Evolutionary conservation across 2,113 vertebrate genomes (phyloP), one percentile per base, ranked within the genome.

Genomic region (Xiphias gladius): DNA sequence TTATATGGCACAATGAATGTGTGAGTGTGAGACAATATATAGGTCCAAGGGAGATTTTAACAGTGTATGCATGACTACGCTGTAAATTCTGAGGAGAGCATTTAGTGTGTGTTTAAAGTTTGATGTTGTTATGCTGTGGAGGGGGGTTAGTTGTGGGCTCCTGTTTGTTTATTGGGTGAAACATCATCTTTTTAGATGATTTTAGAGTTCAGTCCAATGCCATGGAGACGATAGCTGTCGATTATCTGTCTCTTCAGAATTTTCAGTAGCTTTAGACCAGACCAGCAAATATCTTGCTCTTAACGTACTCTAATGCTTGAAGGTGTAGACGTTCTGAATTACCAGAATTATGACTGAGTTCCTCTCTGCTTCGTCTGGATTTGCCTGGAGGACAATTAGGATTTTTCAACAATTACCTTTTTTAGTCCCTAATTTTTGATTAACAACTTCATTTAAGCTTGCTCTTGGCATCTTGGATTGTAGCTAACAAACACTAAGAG

Each of bases 31-130:
- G 59, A 72, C 69, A 72, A 55, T 86, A 65, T 85, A 81, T 58
- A 88, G 58, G 64, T 85, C 68, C 74, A 76, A 50, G 76, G 41
- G 87, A 91, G 80, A 85, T 84, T 87, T 90, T 89, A 90, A 91
- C 82, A 76, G 76, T 70, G 79, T 86, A 82, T 86, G 85, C 79
- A 89, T 89, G 88, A 86, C 80, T 91, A 79, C 84, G 82, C 86
- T 85, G 79, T 90, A 86, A 91, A 91, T 89, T 87, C 80, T 66
- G 67, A 26, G 16, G 79, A 79, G 76, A 58, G 69, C 35, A n/a
- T 90, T 85, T 68, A 83, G 72, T 76, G 83, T 87, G 80, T 87
- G 85, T 79, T 73, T 89, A 88, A 91, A 92, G 86, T 93, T 89
- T 85, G 82, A 67, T 86, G 88, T 89, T 85, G 79, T 86, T 80